Conservation (phyloP, 2,113 vertebrate species). For the Apus apus region DNA sequence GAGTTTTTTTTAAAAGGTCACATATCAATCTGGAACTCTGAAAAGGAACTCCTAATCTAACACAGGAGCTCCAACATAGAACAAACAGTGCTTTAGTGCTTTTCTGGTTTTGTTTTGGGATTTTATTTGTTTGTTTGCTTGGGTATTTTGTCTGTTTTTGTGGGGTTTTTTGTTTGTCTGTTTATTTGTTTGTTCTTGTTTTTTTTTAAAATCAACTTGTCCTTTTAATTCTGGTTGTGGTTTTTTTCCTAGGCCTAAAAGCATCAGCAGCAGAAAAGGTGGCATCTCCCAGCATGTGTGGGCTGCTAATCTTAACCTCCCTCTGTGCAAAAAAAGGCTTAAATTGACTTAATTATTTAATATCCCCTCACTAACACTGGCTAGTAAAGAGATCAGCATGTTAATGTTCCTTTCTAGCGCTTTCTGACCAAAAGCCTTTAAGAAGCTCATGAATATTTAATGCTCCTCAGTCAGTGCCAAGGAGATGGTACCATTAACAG, state of each 20-base stretch:
- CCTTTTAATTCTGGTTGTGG: background rate
- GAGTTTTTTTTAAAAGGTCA: background rate
- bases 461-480: conserved; percentile 4
- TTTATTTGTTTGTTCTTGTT: background rate
- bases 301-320: conserved; percentile 17
- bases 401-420: conserved; percentile 54
- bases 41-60: background rate
- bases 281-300: background rate
- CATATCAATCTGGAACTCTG: background rate
- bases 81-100: background rate
- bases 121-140: too few relatives aligned
- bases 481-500: conserved; percentile 52
- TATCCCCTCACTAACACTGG: background rate
- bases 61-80: background rate
- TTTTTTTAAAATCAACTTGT: background rate
- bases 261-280: background rate
- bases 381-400: conserved; percentile 44
- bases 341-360: conserved; percentile 72
- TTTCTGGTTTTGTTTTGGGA: background rate
- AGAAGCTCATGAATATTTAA: conserved; percentile 73
- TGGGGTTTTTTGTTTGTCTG: too few relatives aligned
- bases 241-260: conserved; percentile 3
- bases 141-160: too few relatives aligned
- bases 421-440: conserved; percentile 64
- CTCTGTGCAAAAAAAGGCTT: conserved; percentile 43